Base-by-base conservation (phyloP, 2,113 vertebrate genomes). In the Myrmecophaga tridactyla region DNA sequence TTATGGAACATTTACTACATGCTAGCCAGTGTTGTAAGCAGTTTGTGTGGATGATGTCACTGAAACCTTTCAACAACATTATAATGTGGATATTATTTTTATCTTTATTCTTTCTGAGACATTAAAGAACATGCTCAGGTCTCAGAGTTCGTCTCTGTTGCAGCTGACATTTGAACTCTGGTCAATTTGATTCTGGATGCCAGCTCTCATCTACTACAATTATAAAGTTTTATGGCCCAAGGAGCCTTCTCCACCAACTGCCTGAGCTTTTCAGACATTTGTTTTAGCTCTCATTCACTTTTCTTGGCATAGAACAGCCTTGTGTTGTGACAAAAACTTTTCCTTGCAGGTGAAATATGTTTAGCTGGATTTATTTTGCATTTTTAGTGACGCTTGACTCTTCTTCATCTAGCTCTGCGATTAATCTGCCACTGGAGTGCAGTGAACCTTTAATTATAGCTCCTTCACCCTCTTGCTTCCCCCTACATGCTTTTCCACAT, bases 321-420 rank as follows among this genome's bases (percentile, higher is more conserved):
- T 81, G 20, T 70, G 14, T 78, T 29, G 7, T 70, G 58, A 60
- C 78, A 62, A 58, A 67, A 77, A 36, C 21, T 82, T 92, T 95
- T 70, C 14, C 29, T 72, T 92, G 5, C 2, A 67, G 18, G 43
- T 51, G 3, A 96, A 75, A 51, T 92, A 77, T 39, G 9, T 69
- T 85, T 90, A 69, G 21, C 46, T 56, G 62, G 18, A 87, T 90
- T 92, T 87, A 77, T 58, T 96, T 96, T 95, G 73, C 89, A 88
- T 95, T 94, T 96, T 88, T 43, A 80, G 67, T 87, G 65, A 91
- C 0, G 2, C 21, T 67, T 92, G 82, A 77, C 67, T 86, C 77
- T 94, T 93, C 25, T 94, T 93, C 25, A 0, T 85, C 65, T 83
- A 58, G 29, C 60, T 94, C 31, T 94, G 53, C 23, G 48, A 95